A percentile compares a stretch with the other conserved stretches of the same genome.
phyloP scores from a whole-genome alignment of 2,113 vertebrate species.

The Galeopterus variegatus region DNA sequence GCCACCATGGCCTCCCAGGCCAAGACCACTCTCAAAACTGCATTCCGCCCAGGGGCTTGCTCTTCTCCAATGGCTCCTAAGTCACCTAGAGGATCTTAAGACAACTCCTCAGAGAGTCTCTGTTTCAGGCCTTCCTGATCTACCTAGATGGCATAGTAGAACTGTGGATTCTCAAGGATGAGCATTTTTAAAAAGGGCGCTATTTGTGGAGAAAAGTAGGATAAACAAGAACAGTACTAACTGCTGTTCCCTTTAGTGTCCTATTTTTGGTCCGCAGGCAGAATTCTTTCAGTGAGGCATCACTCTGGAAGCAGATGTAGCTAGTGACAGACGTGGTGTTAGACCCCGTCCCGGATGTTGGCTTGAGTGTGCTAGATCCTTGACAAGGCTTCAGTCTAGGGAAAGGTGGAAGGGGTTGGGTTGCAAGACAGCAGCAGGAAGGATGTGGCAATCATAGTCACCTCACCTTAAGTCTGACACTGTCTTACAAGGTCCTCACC shows the following conservation, averaged over 20 bases:
- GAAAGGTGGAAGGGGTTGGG: neutral
- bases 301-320: rapidly evolving
- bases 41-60: too few relatives aligned
- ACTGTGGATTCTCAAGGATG: neutral
- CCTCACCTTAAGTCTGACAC: neutral
- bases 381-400: neutral
- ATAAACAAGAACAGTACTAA: rapidly evolving
- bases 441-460: rapidly evolving
- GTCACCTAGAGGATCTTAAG: neutral
- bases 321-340: neutral
- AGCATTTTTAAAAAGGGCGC: too few relatives aligned
- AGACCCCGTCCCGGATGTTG: neutral
- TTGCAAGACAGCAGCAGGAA: neutral
- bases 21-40: neutral
- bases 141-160: neutral
- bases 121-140: neutral
- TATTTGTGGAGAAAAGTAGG: neutral
- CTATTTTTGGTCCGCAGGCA: neutral
- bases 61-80: neutral
- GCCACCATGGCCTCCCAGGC: rapidly evolving
- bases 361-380: neutral
- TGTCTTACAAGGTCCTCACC: neutral
- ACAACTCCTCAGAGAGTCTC: neutral
- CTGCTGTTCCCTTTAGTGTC: neutral
- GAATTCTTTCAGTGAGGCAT: neutral